Percentiles rank a stretch among this genome's conserved stretches.
These are phyloP conservation scores for Parasteatoda tepidariorum DNA, from an alignment of 1,140 invertebrate species.

Conservation along the genomic window DNA sequence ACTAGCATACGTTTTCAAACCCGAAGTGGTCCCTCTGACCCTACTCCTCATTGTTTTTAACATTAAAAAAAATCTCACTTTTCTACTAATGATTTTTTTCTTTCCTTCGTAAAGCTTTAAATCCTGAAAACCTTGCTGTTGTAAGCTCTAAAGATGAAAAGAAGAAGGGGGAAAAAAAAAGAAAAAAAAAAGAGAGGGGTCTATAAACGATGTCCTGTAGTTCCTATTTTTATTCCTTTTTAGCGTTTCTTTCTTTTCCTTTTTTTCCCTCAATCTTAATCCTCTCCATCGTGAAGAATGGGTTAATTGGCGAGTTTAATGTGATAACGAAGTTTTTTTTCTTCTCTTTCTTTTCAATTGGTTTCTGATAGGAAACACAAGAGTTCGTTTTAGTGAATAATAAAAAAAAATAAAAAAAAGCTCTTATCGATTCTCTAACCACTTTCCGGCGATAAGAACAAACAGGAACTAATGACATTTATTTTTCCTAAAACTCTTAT, in stretches of 20 bases:
- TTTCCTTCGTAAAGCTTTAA: too few relatives aligned
- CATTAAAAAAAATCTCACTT: too few relatives aligned
- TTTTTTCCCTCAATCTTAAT: too few relatives aligned
- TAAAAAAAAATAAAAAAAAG: background rate
- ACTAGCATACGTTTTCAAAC: too few relatives aligned
- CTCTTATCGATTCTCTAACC: background rate
- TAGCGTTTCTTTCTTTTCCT: too few relatives aligned
- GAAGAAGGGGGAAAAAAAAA: background rate
- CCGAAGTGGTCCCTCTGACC: too few relatives aligned
- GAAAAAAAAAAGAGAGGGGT: background rate
- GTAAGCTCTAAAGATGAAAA: too few relatives aligned
- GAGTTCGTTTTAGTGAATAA: background rate
- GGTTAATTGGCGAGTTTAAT: background rate
- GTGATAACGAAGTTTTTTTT: background rate
- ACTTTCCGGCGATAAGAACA: background rate
- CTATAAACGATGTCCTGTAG: background rate
- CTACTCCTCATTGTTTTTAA: too few relatives aligned
- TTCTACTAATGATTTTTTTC: too few relatives aligned
- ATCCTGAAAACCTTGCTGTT: too few relatives aligned
- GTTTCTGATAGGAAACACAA: background rate
- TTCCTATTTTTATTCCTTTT: background rate
- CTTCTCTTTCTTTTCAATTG: background rate
- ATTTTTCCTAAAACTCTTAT: background rate
- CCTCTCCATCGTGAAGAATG: background rate
- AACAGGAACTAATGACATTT: background rate